Conservation (phyloP, 2,888 invertebrate species). For the Rambutsinella grinnellia region DNA sequence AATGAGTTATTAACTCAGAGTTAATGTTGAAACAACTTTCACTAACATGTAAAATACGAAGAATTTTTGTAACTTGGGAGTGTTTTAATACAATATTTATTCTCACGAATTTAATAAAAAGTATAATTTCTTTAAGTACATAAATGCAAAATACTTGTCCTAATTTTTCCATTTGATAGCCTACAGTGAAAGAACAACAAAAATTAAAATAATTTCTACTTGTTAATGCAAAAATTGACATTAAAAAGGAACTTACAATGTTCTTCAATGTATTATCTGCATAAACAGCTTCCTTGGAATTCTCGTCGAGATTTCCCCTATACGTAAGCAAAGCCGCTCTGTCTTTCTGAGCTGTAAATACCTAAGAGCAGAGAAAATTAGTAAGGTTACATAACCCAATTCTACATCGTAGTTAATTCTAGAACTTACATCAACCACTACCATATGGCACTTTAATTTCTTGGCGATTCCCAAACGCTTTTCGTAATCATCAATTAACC, state of each 20-base stretch:
- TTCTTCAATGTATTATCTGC: slow-evolving; percentile 79
- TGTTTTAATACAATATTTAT: no score
- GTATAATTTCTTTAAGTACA: slow-evolving; percentile 22
- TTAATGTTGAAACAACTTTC: no score
- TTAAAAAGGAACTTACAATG: slow-evolving; percentile 67
- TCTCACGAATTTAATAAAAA: slow-evolving; percentile 37
- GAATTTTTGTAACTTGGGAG: no score
- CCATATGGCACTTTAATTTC: slow-evolving; percentile 76
- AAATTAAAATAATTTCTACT: not conserved
- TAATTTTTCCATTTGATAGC: slow-evolving; percentile 74
- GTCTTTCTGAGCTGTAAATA: slow-evolving; percentile 75
- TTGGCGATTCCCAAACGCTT: slow-evolving; percentile 76
- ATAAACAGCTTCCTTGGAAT: slow-evolving; percentile 80
- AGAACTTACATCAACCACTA: slow-evolving; percentile 75
- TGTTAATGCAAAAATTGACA: not conserved
- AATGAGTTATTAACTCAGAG: no score
- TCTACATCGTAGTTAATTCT: slow-evolving; percentile 3
- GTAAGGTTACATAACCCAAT: slow-evolving; percentile 14
- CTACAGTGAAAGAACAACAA: slow-evolving; percentile 67
- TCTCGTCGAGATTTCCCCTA: slow-evolving; percentile 75
- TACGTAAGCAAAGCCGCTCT: slow-evolving; percentile 75
- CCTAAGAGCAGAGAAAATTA: slow-evolving; percentile 68
- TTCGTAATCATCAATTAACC: slow-evolving; percentile 73
- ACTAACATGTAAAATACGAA: no score
- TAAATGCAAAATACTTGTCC: not conserved